These are phyloP conservation scores for Cynopterus sphinx DNA, from an alignment of 2,797 vertebrate genomes.

Conservation along the genomic window DNA sequence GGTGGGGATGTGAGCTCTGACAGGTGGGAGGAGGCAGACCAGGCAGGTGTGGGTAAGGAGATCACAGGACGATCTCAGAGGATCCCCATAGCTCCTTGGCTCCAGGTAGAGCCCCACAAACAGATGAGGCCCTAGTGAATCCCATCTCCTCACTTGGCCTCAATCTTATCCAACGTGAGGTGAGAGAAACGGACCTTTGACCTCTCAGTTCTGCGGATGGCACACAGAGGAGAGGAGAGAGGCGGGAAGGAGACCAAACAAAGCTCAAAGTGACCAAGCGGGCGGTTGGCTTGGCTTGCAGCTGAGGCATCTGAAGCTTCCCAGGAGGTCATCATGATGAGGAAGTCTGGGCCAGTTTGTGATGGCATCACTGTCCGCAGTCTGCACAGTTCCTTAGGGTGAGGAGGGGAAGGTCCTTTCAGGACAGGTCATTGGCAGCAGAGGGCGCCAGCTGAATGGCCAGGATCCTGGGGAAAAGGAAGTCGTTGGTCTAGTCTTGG, in stretches of 20 bases:
- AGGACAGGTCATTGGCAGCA: slow-evolving; percentile 44
- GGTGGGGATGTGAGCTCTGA: neutral
- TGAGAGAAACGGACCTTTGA: neutral
- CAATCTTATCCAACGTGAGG: neutral
- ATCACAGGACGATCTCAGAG: neutral
- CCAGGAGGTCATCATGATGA: neutral
- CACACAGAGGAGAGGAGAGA: neutral
- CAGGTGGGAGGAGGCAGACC: neutral
- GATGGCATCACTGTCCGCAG: neutral
- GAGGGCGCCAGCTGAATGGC: slow-evolving; percentile 64
- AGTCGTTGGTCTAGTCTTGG: slow-evolving; percentile 48
- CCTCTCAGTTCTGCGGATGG: neutral
- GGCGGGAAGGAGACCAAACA: neutral
- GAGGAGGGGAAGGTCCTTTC: neutral
- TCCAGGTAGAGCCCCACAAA: neutral
- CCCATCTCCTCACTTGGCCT: neutral
- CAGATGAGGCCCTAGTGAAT: neutral
- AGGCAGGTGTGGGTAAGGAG: neutral
- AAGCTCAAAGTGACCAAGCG: neutral
- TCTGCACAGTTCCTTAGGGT: neutral
- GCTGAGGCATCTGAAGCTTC: neutral
- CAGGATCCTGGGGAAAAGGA: slow-evolving; percentile 57
- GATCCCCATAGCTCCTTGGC: neutral
- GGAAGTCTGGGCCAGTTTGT: neutral
- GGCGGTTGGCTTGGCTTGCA: neutral